Evolutionary conservation across 2,113 vertebrate genomes (phyloP), one percentile per base, ranked within the genome.

Genomic region (Meles meles): DNA sequence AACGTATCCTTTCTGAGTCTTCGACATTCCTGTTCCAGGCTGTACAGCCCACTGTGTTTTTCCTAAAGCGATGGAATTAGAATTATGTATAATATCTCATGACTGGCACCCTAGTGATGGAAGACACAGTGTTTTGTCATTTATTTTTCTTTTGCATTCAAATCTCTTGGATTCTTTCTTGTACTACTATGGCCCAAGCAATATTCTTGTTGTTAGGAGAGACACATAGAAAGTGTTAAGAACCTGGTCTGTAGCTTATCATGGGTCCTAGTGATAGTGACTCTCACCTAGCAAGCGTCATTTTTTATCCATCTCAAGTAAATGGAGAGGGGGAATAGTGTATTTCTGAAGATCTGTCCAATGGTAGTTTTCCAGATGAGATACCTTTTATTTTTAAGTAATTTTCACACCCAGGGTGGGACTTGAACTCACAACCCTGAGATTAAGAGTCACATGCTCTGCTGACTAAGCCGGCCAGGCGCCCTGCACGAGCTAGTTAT

Each of bases 101-200:
- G 25, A 29, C 25, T 77, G 88, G 21, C 57, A 52, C 37, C 59
- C 67, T 74, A 10, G 20, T 42, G 79, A 31, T 83, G 2, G 71
- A 47, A 67, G 87, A 65, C 55, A 82, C 37, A 29, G n/a, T 81
- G 44, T 65, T 96, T 76, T 87, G 39, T 86, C 25, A 17, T 94
- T 94, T 77, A 74, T 81, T 93, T 96, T 49, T 92, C 55, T 86
- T 90, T 87, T 83, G 34, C 49, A 77, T 86, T 34, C 31, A 42
- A 31, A 87, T 92, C 18, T 90, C 55, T 95, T 52, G 5, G 47
- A 69, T 96, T 96, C 23, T 77, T 92, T 86, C 97, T 93, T 72
- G 59, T 81, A 84, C 42, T 49, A 37, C 12, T 61, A 12, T 65
- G 74, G 14, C 42, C 90, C 61, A 20, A 72, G 76, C 21, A 84